phyloP scores from a whole-genome alignment of 2,113 vertebrate species.

The Tympanuchus pallidicinctus region DNA sequence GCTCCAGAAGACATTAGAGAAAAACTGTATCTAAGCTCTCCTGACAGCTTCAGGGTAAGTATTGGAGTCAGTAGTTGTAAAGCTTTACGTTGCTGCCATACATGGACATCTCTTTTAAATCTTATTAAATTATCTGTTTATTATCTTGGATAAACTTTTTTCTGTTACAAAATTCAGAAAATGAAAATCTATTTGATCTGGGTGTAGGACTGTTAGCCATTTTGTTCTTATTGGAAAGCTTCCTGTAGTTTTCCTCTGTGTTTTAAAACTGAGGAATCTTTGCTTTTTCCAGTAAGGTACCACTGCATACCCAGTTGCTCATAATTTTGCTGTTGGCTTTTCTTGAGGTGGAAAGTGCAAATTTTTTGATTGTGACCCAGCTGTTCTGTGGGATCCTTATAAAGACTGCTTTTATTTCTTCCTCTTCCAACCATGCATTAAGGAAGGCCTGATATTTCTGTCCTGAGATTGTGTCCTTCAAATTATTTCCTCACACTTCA shows the following conservation, averaged over 20 bases:
- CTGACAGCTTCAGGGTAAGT: constrained; percentile 94
- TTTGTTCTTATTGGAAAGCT: not conserved
- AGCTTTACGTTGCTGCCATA: not conserved
- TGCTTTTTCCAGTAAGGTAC: not conserved
- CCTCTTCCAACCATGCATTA: not conserved
- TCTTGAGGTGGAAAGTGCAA: not conserved
- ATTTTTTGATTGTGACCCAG: not conserved
- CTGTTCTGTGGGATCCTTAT: not conserved
- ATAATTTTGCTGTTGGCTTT: not conserved
- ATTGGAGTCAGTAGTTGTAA: not conserved
- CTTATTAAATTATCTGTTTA: not conserved
- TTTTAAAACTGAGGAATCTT: not conserved
- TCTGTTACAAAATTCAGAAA: not conserved
- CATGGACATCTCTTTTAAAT: not conserved
- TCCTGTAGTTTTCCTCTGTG: not conserved
- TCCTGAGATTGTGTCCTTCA: not conserved
- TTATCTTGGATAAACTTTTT: not conserved
- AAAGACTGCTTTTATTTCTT: not conserved
- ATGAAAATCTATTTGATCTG: not conserved
- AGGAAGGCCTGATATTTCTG: not conserved
- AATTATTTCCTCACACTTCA: not conserved
- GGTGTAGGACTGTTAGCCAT: not conserved
- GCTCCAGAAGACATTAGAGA: constrained; percentile 92
- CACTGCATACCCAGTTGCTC: not conserved
- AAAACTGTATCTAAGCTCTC: constrained; percentile 91